Evolutionary conservation across 1,140 invertebrate genomes (phyloP).

Genomic region (Pollicipes pollicipes): DNA sequence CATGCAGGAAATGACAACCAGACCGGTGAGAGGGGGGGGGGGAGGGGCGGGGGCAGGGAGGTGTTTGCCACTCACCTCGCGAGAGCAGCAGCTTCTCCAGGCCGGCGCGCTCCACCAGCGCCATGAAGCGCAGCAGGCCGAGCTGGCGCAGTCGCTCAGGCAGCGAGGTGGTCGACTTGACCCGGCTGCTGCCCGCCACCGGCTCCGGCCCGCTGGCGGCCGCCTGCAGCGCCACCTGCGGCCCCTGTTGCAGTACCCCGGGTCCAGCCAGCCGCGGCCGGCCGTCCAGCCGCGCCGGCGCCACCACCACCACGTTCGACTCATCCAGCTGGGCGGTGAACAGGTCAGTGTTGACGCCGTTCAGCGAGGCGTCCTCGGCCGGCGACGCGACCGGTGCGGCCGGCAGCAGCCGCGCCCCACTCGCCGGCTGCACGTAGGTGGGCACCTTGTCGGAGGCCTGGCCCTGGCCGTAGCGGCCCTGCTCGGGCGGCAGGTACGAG

Average conservation of each 20-base stretch:
- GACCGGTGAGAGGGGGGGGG: too few relatives aligned
- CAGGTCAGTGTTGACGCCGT: too few relatives aligned
- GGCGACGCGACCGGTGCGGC: too few relatives aligned
- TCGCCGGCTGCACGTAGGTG: background rate
- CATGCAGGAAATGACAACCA: too few relatives aligned
- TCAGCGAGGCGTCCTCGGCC: too few relatives aligned
- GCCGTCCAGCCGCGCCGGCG: too few relatives aligned
- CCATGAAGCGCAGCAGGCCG: background rate
- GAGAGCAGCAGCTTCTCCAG: background rate
- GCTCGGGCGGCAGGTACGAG: background rate
- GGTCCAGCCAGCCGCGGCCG: too few relatives aligned
- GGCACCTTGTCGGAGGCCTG: background rate
- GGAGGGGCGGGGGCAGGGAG: too few relatives aligned
- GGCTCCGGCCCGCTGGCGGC: background rate
- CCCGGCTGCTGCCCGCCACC: too few relatives aligned
- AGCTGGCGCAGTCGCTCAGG: background rate
- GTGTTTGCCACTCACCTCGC: background rate
- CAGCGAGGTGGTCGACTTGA: background rate
- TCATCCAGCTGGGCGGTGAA: background rate
- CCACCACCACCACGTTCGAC: background rate
- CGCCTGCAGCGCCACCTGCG: background rate
- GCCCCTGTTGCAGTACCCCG: background rate
- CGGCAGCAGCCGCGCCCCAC: too few relatives aligned
- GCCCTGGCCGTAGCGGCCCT: too few relatives aligned
- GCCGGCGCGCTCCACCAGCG: background rate